These are phyloP conservation scores for Nothoprocta perdicaria DNA, from an alignment of 2,113 vertebrate genomes.

Conservation along the genomic window DNA sequence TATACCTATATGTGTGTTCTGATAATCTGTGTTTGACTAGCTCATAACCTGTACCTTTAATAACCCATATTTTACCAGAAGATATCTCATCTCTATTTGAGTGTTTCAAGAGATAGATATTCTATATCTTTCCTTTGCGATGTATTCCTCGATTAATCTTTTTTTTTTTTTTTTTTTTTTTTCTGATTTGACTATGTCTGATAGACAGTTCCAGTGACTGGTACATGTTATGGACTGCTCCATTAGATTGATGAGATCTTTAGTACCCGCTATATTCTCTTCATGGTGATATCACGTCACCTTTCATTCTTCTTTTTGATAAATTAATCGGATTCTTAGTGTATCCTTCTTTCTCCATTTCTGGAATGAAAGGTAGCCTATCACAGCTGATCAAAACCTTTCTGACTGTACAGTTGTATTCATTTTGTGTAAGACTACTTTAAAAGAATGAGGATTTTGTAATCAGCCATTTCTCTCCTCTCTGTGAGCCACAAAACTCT, in stretches of 20 bases:
- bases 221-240: not conserved
- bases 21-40: too few species aligned
- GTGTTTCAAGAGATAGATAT: slow-evolving; percentile 1
- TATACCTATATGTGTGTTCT: not conserved
- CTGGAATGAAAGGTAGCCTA: not conserved
- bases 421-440: not conserved
- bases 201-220: not conserved
- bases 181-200: slow-evolving; percentile 3
- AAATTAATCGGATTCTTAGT: not conserved
- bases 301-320: slow-evolving; percentile 19
- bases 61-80: not conserved
- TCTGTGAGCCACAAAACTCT: not conserved
- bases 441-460: not conserved
- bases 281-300: not conserved
- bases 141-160: not conserved
- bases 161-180: slow-evolving; percentile 1
- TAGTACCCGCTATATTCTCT: not conserved
- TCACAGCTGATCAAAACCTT: not conserved
- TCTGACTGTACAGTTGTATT: not conserved
- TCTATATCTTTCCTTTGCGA: not conserved
- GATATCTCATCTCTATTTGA: not conserved
- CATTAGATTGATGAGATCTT: slow-evolving; percentile 17
- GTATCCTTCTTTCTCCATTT: not conserved
- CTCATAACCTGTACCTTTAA: not conserved
- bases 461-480: not conserved